These are phyloP conservation scores for Fratercula arctica DNA, from an alignment of 2,797 vertebrate genomes.

Conservation along the genomic window DNA sequence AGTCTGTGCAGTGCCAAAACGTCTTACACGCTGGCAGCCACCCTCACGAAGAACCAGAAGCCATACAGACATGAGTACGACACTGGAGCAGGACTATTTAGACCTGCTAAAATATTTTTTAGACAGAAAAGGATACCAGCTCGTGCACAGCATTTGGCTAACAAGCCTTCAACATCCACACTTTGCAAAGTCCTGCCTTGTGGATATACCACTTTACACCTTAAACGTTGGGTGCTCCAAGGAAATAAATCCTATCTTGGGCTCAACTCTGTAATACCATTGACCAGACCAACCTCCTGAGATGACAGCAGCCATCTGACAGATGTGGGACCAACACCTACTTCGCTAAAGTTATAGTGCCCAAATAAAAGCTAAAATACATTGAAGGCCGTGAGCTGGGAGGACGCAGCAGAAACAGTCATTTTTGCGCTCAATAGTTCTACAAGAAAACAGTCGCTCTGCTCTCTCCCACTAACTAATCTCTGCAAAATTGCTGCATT, in stretches of 20 bases:
- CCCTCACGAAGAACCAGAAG: neutral
- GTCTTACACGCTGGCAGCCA: neutral
- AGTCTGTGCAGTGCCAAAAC: neutral
- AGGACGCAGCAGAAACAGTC: neutral
- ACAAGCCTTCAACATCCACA: neutral
- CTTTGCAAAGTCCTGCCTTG: neutral
- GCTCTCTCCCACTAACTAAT: neutral
- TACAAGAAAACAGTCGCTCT: neutral
- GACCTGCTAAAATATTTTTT: neutral
- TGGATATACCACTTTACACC: neutral
- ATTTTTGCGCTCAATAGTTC: neutral
- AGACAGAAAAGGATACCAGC: neutral
- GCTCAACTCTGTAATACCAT: neutral
- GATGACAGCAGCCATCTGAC: neutral
- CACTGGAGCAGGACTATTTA: neutral
- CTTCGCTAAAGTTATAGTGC: neutral
- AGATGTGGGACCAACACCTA: neutral
- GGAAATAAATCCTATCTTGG: neutral
- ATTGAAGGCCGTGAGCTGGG: neutral
- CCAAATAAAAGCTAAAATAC: neutral
- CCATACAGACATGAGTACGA: rapidly evolving
- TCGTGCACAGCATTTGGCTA: neutral
- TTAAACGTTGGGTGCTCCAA: neutral
- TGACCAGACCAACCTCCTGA: neutral
- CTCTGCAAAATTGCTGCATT: slow-evolving; percentile 2